Conservation (phyloP, 2,797 vertebrate species). For the Catharus ustulatus region DNA sequence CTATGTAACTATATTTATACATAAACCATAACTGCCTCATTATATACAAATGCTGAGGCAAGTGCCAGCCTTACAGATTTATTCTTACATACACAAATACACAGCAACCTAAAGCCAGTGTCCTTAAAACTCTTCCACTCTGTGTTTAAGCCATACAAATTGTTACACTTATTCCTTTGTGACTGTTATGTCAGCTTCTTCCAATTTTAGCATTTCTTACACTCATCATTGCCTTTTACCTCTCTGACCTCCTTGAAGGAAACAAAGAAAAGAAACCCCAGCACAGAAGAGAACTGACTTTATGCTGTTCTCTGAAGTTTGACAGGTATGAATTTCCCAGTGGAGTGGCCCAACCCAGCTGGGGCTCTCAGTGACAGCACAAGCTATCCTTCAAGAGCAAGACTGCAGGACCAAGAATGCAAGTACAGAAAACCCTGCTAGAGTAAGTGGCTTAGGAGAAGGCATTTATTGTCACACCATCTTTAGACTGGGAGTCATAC, state of each 20-base stretch:
- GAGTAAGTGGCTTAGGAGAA: background rate
- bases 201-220: background rate
- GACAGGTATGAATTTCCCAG: background rate
- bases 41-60: background rate
- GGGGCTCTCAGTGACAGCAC: background rate
- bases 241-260: background rate
- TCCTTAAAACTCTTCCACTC: conserved; percentile 9
- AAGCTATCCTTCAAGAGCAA: background rate
- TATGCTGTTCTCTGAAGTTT: background rate
- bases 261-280: background rate
- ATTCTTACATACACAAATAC: background rate
- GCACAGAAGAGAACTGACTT: background rate
- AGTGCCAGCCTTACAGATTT: background rate
- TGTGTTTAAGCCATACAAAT: conserved; percentile 4
- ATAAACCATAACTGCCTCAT: background rate
- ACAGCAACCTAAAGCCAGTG: background rate
- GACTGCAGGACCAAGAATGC: background rate
- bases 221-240: background rate
- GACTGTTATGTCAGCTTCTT: conserved; percentile 36
- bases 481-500: background rate
- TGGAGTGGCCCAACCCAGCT: background rate
- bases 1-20: background rate
- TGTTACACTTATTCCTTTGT: conserved; percentile 15
- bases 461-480: background rate
- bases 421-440: background rate